A percentile compares a stretch with the other conserved stretches of the same genome.
Evolutionary conservation across 2,113 vertebrate genomes (phyloP).

Genomic region (Chroicocephalus ridibundus): DNA sequence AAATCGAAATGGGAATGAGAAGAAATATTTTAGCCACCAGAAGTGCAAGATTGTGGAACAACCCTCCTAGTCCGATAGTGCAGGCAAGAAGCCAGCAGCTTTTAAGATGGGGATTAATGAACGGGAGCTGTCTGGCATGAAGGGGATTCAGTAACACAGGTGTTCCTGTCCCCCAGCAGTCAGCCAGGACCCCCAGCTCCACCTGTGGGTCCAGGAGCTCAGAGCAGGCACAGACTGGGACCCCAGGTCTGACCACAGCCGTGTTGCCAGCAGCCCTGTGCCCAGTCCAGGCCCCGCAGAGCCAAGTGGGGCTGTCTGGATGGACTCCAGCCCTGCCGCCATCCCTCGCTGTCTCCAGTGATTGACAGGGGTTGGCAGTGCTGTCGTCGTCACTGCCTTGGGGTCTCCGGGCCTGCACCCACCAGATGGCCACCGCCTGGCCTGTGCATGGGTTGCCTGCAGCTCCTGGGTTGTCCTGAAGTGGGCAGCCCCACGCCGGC

Average conservation of each 20-base stretch:
- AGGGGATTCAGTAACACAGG: neutral
- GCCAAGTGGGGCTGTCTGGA: neutral
- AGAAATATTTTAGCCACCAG: neutral
- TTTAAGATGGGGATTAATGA: neutral
- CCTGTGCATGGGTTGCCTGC: neutral
- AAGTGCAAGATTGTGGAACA: neutral
- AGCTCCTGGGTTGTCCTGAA: neutral
- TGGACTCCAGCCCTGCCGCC: neutral
- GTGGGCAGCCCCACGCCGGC: rapidly evolving
- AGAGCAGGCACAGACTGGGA: neutral
- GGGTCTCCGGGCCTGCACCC: neutral
- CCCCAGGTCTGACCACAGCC: rapidly evolving
- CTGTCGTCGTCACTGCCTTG: neutral
- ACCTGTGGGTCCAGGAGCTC: neutral
- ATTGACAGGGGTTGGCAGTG: neutral
- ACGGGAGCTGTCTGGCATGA: neutral
- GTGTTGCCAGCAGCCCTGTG: neutral
- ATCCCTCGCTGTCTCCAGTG: neutral
- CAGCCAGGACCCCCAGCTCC: neutral
- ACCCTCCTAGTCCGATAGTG: neutral
- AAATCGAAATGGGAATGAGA: neutral
- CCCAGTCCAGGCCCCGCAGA: neutral
- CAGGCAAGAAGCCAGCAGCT: neutral
- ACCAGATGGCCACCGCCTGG: neutral
- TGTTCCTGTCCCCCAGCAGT: neutral